These are phyloP conservation scores for Setipinna tenuifilis DNA, from an alignment of 2,797 vertebrate genomes.

Conservation along the genomic window DNA sequence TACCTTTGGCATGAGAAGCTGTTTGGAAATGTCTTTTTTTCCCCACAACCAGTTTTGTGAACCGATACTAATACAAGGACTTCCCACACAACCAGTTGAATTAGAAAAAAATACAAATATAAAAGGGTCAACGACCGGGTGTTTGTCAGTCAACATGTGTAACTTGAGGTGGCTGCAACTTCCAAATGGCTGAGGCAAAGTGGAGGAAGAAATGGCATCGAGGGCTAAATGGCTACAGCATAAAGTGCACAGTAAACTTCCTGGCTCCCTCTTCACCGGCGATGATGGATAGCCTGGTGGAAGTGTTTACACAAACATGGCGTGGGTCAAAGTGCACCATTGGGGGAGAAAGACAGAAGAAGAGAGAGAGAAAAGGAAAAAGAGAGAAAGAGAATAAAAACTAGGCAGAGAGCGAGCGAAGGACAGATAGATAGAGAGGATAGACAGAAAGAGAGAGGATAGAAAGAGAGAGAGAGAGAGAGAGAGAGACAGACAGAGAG, in stretches of 20 bases:
- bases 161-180: not conserved
- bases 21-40: not conserved
- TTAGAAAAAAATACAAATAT: not conserved
- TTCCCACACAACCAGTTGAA: not conserved
- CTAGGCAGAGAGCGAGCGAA: not conserved
- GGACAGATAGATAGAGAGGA: no score
- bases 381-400: not conserved
- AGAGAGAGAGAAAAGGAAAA: not conserved
- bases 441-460: not conserved
- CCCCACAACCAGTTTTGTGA: not conserved
- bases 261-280: not conserved
- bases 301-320: not conserved
- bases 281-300: not conserved
- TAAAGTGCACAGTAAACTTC: constrained; percentile 7
- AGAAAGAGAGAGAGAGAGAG: not conserved
- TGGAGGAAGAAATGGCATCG: not conserved
- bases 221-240: not conserved
- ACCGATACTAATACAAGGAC: not conserved
- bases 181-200: not conserved
- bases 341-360: not conserved
- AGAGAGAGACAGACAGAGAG: no score
- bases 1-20: not conserved
- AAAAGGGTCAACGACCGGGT: not conserved
- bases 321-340: constrained; percentile 32
- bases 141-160: not conserved